These are phyloP conservation scores for Centropristis striata DNA, from an alignment of 2,113 vertebrate species.

Conservation along the genomic window DNA sequence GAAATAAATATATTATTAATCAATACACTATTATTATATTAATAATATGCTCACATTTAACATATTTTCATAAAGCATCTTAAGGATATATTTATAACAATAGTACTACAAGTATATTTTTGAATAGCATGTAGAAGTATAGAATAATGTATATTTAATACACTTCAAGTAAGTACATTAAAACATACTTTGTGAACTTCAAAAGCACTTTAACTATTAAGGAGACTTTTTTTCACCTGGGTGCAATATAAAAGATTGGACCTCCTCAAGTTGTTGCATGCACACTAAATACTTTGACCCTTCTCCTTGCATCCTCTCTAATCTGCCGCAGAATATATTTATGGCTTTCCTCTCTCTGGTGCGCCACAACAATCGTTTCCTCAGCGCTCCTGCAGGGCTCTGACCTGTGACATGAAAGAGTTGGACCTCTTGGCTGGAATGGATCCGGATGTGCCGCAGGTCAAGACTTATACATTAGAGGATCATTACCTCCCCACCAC, in stretches of 20 bases:
- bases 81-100: no score
- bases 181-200: no score
- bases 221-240: no score
- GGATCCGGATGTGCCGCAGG: constrained; percentile 31
- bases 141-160: no score
- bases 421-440: constrained; percentile 29
- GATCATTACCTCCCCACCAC: constrained; percentile 40
- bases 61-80: no score
- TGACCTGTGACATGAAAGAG: constrained; percentile 57
- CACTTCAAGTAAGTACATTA: no score
- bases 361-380: constrained; percentile 44
- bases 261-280: not conserved
- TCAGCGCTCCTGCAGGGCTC: constrained; percentile 39
- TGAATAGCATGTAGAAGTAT: no score
- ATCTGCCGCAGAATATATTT: constrained; percentile 32
- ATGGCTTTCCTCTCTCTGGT: constrained; percentile 31
- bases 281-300: not conserved
- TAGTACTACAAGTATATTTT: no score
- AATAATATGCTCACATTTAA: no score
- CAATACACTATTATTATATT: no score
- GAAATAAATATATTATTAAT: no score
- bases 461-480: constrained; percentile 27
- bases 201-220: no score
- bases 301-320: constrained; percentile 25
- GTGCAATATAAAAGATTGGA: not conserved